Conservation (phyloP, 2,888 invertebrate species). For the Diaprepes abbreviatus region DNA sequence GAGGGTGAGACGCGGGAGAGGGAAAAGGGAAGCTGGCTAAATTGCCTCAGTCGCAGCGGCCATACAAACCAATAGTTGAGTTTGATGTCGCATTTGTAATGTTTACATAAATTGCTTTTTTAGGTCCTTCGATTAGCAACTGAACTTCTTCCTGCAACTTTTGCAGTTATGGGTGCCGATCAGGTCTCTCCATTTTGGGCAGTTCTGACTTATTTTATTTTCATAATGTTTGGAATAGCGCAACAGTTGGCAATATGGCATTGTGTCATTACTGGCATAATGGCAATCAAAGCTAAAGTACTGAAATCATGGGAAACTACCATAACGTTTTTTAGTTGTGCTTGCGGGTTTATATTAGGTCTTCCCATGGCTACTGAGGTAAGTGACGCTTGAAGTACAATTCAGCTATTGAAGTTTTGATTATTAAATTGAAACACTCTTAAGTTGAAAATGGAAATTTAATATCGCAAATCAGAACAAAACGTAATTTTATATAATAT, state of each 20-base stretch:
- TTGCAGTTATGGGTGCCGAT: slow-evolving; percentile 81
- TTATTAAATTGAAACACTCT: too few species aligned
- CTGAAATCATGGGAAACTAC: slow-evolving; percentile 85
- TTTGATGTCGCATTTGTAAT: too few species aligned
- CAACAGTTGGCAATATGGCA: slow-evolving; percentile 94
- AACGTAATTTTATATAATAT: too few species aligned
- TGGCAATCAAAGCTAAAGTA: slow-evolving; percentile 81
- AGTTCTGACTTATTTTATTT: slow-evolving; percentile 85
- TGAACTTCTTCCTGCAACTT: slow-evolving; percentile 90
- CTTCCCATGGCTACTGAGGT: slow-evolving; percentile 90
- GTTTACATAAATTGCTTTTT: too few species aligned
- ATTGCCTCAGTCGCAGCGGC: too few species aligned
- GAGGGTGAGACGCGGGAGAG: too few species aligned
- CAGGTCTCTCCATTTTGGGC: slow-evolving; percentile 91
- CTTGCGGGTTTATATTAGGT: slow-evolving; percentile 86
- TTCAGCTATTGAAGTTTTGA: too few species aligned
- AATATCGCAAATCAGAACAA: too few species aligned
- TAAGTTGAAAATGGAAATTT: too few species aligned
- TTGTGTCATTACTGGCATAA: slow-evolving; percentile 87
- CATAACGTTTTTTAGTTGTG: slow-evolving; percentile 87
- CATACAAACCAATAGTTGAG: too few species aligned
- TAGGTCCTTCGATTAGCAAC: slow-evolving; percentile 84
- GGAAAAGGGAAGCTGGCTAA: too few species aligned
- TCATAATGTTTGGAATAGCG: slow-evolving; percentile 89
- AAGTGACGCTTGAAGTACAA: too few species aligned